Evolutionary conservation across 1,140 invertebrate species (phyloP).

Genomic region (Drosophila orena): DNA sequence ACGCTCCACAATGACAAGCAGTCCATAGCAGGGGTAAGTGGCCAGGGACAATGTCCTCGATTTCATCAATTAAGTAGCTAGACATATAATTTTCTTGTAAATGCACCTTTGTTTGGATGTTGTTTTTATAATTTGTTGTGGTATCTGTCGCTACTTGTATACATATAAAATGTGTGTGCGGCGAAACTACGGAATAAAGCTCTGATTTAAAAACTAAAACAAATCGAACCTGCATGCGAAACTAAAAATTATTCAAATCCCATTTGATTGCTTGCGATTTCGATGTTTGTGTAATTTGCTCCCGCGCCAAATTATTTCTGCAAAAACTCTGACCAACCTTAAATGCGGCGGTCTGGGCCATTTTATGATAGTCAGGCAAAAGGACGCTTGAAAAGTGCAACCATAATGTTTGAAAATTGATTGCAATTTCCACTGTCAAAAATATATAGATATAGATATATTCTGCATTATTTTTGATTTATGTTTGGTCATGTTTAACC

Average conservation of each 20-base stretch:
- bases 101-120: constrained; percentile 21
- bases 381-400: neutral
- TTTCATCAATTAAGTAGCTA: constrained; percentile 13
- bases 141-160: neutral
- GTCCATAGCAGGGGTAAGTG: constrained; percentile 98
- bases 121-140: constrained; percentile 15
- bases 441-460: constrained; percentile 31
- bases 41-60: constrained; percentile 5
- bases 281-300: constrained; percentile 24
- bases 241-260: constrained; percentile 12
- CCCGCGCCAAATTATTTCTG: constrained; percentile 54
- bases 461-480: constrained; percentile 21
- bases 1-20: constrained; percentile 96
- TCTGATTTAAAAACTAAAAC: neutral
- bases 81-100: constrained; percentile 7
- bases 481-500: constrained; percentile 15
- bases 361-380: constrained; percentile 28
- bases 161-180: neutral
- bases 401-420: constrained; percentile 52
- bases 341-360: constrained; percentile 54
- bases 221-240: constrained; percentile 38
- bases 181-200: neutral
- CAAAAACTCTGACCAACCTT: constrained; percentile 18
- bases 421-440: constrained; percentile 65
- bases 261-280: constrained; percentile 19